Evolutionary conservation across 2,113 vertebrate species (phyloP).

Genomic region (Phocoena sinus): DNA sequence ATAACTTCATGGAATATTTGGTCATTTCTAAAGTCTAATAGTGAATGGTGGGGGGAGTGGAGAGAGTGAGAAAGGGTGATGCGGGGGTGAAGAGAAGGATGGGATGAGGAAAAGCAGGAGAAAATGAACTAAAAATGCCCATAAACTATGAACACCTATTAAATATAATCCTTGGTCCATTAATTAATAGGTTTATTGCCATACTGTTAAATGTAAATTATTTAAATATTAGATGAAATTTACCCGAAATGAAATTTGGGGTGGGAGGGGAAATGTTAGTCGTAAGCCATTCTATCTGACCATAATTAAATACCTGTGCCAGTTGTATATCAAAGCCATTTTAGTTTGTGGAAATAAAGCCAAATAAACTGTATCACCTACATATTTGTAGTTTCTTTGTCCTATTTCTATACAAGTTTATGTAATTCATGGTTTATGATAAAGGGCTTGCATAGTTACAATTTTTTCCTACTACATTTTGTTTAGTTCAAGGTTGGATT

Average conservation of each 20-base stretch:
- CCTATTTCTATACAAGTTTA: not conserved
- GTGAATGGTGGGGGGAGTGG: not conserved
- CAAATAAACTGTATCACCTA: not conserved
- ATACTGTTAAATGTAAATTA: not conserved
- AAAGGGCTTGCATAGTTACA: not conserved
- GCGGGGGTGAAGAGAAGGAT: fast-evolving
- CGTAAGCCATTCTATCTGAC: not conserved
- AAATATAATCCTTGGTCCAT: not conserved
- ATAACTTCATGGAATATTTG: not conserved
- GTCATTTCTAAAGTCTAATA: not conserved
- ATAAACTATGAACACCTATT: not conserved
- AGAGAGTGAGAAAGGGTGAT: not conserved
- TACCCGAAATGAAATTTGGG: not conserved
- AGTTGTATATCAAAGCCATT: not conserved
- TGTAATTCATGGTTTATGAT: not conserved
- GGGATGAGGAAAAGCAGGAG: not conserved
- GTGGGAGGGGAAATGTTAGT: not conserved
- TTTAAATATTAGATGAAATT: not conserved
- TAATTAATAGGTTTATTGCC: not conserved
- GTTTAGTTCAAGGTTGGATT: not conserved
- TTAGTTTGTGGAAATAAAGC: not conserved
- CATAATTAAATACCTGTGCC: not conserved
- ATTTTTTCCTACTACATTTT: not conserved
- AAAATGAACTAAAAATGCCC: not conserved
- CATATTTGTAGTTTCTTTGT: not conserved